A percentile compares a stretch with the other conserved stretches of the same genome.
phyloP scores from a whole-genome alignment of 2,797 vertebrate species.

The Arnoldichthys spilopterus region DNA sequence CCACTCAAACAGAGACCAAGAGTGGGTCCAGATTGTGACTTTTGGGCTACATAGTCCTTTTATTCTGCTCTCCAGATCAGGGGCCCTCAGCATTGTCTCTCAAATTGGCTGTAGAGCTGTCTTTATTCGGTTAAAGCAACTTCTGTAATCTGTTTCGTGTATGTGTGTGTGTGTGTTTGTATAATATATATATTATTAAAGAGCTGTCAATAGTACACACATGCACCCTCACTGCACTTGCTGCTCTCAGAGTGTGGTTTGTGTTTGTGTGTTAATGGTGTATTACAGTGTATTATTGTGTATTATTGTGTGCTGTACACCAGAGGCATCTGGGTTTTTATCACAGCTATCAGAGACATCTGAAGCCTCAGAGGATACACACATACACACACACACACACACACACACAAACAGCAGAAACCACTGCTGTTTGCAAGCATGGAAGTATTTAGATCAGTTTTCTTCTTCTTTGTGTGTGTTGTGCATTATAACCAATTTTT shows the following conservation, averaged over 20 bases:
- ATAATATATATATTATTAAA: no score
- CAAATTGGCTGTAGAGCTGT: no score
- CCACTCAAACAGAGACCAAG: no score
- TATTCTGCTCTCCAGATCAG: no score
- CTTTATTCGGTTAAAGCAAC: no score
- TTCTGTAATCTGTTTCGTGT: no score
- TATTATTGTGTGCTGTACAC: conserved; percentile 9
- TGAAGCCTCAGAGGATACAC: conserved; percentile 24
- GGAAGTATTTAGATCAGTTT: conserved; percentile 51
- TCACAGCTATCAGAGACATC: conserved; percentile 36
- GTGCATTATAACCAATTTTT: conserved; percentile 1
- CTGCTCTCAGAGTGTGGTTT: neutral
- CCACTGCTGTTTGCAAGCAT: conserved; percentile 6
- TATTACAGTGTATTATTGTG: conserved; percentile 18
- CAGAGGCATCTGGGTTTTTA: conserved; percentile 34
- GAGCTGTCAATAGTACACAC: no score
- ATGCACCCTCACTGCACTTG: no score
- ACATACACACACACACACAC: conserved; percentile 27
- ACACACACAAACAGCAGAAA: conserved; percentile 13
- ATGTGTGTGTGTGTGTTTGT: no score
- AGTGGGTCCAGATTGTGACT: no score
- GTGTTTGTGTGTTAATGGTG: neutral
- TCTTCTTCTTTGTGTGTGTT: conserved; percentile 24
- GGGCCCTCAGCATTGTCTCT: no score
- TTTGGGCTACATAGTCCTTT: no score